Percentiles rank a stretch among this genome's conserved stretches.
phyloP scores from a whole-genome alignment of 2,113 vertebrate species.

The Chloebia gouldiae region DNA sequence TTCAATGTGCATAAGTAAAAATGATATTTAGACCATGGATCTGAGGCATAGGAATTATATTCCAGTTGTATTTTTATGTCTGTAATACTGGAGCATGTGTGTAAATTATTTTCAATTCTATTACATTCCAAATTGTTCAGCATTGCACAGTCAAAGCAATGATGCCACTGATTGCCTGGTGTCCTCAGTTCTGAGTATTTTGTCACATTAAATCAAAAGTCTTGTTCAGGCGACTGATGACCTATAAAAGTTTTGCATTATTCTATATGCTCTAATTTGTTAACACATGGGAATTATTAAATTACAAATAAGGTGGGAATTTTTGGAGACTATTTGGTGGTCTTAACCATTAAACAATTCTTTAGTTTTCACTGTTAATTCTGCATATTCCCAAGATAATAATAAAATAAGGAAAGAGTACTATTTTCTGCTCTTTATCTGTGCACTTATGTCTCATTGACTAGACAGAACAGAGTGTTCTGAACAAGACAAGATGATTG shows the following conservation, averaged over 20 bases:
- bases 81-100: background rate
- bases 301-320: background rate
- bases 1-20: background rate
- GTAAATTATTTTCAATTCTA: background rate
- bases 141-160: background rate
- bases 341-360: background rate
- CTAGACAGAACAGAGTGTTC: background rate
- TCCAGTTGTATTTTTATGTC: background rate
- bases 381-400: background rate
- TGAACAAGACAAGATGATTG: background rate
- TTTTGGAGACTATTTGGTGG: accelerated
- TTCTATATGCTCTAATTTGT: background rate
- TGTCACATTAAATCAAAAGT: background rate
- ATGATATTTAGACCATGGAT: background rate
- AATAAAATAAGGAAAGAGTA: background rate
- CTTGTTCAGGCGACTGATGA: background rate
- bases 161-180: background rate
- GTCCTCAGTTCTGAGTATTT: background rate
- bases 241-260: background rate
- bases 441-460: background rate
- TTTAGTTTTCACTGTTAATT: background rate
- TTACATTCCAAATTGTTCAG: background rate
- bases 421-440: background rate
- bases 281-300: background rate
- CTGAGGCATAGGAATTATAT: background rate